These are phyloP conservation scores for Urophycis tenuis DNA, from an alignment of 2,797 vertebrate species.

Conservation along the genomic window DNA sequence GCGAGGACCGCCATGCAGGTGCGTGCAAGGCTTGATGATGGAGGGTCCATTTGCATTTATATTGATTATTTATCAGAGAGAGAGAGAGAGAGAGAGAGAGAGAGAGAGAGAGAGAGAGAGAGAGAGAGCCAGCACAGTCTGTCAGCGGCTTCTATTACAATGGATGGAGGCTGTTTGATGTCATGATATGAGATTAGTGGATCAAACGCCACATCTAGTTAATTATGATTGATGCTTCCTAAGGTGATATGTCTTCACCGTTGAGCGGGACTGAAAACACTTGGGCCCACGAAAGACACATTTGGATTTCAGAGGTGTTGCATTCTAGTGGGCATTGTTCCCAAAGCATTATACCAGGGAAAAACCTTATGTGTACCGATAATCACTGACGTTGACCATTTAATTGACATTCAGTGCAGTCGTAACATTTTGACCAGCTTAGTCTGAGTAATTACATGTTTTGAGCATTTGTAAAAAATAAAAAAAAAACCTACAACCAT, in stretches of 20 bases:
- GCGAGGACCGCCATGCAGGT: constrained; percentile 5
- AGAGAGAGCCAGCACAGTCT: neutral
- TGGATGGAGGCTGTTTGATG: neutral
- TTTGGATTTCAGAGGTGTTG: neutral
- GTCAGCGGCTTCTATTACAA: neutral
- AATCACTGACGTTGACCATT: neutral
- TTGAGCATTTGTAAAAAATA: neutral
- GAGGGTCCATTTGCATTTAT: constrained; percentile 16
- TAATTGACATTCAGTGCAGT: neutral
- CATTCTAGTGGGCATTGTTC: neutral
- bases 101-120: too few relatives aligned
- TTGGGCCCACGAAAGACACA: neutral
- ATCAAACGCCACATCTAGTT: constrained; percentile 1
- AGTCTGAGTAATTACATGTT: neutral
- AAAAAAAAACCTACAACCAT: too few relatives aligned
- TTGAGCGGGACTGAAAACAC: neutral
- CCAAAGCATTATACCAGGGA: neutral
- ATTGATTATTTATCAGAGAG: constrained; percentile 3
- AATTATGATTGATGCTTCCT: neutral
- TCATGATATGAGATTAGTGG: neutral
- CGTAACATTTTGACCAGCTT: neutral
- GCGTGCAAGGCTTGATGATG: neutral
- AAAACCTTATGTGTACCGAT: neutral
- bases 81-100: too few relatives aligned
- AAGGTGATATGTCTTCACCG: neutral